Evolutionary conservation across 2,113 vertebrate species (phyloP), one percentile per base, ranked within the genome.

Genomic region (Electrona antarctica): DNA sequence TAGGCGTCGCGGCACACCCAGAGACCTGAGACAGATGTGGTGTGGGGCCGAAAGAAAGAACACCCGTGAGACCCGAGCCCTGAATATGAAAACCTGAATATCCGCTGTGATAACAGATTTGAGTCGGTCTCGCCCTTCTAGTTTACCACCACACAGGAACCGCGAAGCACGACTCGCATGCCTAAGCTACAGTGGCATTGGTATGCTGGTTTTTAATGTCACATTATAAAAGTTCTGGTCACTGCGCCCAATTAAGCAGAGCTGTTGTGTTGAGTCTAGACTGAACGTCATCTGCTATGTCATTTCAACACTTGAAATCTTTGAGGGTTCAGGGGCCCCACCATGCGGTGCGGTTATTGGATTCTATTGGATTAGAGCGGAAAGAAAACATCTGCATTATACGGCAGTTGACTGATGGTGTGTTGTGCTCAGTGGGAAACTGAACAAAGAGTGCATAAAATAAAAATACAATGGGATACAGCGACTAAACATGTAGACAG

Each of bases 1-100:
- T 57, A 47, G 71, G 45, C 55, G 64, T 65, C 33, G 51, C 61
- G 49, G 52, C 81, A 83, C 78, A 73, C 85, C 75, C 73, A 61
- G 81, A 88, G 73, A 87, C 75, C 55, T 85, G 86, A 88, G 80
- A 86, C 71, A 76, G 72, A 74, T 60, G 71, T 63, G 76, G 61
- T 62, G 2, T 57, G 62, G 46, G 55, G 49, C 11, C 7, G 73
- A 76, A 81, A 81, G 77, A 79, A 74, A 85, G 73, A 83, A 58
- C 66, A 79, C 58, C 68, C 67, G 71, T n/a, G 8, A 56, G 73
- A 55, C 69, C 66, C 77, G 67, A 86, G 76, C 82, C 3, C 50
- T 12, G 57, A 41, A 84, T 69, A 41, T 33, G 10, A 71, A 64
- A 41, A 41, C 3, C 50, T 4, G 57, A 41, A 84, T 69, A 41